phyloP scores from a whole-genome alignment of 2,113 vertebrate species.

The Muscicapa adusta region DNA sequence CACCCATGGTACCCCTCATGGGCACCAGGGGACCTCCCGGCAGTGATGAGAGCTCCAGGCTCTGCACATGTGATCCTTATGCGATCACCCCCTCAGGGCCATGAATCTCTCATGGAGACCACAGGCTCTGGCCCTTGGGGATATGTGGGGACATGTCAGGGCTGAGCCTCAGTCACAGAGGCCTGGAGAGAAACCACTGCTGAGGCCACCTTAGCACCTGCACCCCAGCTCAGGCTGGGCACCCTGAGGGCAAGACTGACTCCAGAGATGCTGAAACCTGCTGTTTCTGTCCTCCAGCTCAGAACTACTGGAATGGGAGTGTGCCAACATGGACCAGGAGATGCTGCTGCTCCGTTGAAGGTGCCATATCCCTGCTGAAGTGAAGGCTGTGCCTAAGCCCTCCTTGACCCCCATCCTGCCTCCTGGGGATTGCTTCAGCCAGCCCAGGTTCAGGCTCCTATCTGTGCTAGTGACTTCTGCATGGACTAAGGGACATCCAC shows the following conservation, averaged over 20 bases:
- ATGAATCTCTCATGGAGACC: not conserved
- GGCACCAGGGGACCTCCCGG: not conserved
- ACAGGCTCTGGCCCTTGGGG: not conserved
- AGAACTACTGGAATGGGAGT: not conserved
- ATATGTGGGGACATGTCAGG: not conserved
- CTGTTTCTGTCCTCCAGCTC: not conserved
- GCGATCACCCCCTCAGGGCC: fast-evolving
- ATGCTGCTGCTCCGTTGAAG: not conserved
- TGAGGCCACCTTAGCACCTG: not conserved
- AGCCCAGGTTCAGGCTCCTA: not conserved
- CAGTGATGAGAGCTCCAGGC: not conserved
- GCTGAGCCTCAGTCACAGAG: not conserved
- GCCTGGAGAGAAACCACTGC: not conserved
- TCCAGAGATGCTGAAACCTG: not conserved
- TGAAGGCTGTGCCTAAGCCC: not conserved
- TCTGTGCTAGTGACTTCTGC: fast-evolving
- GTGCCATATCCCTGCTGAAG: not conserved
- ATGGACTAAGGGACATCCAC: not conserved
- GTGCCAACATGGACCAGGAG: not conserved
- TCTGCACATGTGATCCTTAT: not conserved
- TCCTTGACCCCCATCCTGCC: not conserved
- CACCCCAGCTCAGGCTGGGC: not conserved
- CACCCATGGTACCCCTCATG: fast-evolving
- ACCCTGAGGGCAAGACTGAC: fast-evolving
- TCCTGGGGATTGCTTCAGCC: not conserved